These are phyloP conservation scores for Chionomys nivalis DNA, from an alignment of 2,113 vertebrate species.

Conservation along the genomic window DNA sequence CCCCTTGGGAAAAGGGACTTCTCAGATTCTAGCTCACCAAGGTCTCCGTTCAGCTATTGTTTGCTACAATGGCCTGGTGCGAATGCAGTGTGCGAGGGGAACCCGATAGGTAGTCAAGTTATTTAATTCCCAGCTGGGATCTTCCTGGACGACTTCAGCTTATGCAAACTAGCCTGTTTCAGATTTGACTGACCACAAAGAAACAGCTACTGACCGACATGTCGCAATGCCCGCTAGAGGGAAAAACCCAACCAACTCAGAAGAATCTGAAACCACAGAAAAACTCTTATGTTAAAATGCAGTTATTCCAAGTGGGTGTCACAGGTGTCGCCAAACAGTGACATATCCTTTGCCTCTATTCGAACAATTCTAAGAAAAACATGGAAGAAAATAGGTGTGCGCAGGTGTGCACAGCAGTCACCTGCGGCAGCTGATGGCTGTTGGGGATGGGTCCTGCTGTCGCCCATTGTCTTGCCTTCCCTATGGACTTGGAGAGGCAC, in stretches of 20 bases:
- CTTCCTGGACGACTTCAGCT: background rate
- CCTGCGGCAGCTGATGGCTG: fast-evolving
- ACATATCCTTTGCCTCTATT: fast-evolving
- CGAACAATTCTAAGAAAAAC: background rate
- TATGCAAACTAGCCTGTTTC: background rate
- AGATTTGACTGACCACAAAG: background rate
- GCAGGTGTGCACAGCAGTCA: fast-evolving
- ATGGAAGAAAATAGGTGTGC: background rate
- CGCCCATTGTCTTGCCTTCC: background rate
- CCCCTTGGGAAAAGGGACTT: background rate
- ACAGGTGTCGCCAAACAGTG: fast-evolving
- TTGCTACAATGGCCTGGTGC: background rate
- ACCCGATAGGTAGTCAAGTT: fast-evolving
- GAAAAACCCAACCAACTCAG: background rate
- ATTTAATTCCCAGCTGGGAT: background rate
- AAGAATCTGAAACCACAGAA: background rate
- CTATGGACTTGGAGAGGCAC: background rate
- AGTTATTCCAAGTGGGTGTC: background rate
- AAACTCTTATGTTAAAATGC: background rate
- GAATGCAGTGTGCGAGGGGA: background rate
- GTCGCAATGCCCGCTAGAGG: background rate
- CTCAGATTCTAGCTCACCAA: background rate
- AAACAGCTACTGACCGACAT: background rate
- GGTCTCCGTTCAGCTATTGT: background rate
- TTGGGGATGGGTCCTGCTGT: fast-evolving